phyloP scores from a whole-genome alignment of 64 coral and sea anemone species.

The Orbicella faveolata region DNA sequence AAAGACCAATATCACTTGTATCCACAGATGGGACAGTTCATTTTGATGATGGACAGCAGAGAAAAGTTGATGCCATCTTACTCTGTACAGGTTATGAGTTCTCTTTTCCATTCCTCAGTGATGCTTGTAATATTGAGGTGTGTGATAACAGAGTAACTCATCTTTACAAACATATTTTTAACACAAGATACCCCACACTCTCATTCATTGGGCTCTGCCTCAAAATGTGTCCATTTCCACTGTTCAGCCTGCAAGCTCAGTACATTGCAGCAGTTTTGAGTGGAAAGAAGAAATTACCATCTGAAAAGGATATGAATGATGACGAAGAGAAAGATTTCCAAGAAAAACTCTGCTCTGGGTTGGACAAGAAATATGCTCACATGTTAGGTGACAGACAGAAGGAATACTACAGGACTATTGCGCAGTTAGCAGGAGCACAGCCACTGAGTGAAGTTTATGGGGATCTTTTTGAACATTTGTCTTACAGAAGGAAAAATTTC shows the following conservation, averaged over 20 bases:
- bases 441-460: neutral
- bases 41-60: slow-evolving; percentile 49
- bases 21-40: slow-evolving; percentile 31
- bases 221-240: slow-evolving; percentile 45
- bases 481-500: neutral
- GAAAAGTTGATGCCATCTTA: slow-evolving; percentile 45
- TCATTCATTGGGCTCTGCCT: slow-evolving; percentile 48
- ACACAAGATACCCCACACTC: slow-evolving; percentile 46
- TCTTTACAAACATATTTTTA: slow-evolving; percentile 63
- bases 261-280: slow-evolving; percentile 27
- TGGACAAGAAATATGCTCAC: slow-evolving; percentile 21
- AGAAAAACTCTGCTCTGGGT: slow-evolving; percentile 12
- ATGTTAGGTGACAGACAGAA: slow-evolving; percentile 14
- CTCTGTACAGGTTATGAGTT: slow-evolving; percentile 62
- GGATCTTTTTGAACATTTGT: slow-evolving; percentile 7
- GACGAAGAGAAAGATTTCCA: slow-evolving; percentile 40
- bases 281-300: slow-evolving; percentile 32
- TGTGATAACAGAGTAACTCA: slow-evolving; percentile 31
- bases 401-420: slow-evolving; percentile 34
- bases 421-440: slow-evolving; percentile 5
- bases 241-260: slow-evolving; percentile 36
- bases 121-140: slow-evolving; percentile 41
- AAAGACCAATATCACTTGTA: neutral
- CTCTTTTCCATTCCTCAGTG: slow-evolving; percentile 48
- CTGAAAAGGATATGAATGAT: slow-evolving; percentile 44